Percentiles rank a stretch among this genome's conserved stretches.
Evolutionary conservation across 2,113 vertebrate genomes (phyloP).

Genomic region (Empidonax alnorum): DNA sequence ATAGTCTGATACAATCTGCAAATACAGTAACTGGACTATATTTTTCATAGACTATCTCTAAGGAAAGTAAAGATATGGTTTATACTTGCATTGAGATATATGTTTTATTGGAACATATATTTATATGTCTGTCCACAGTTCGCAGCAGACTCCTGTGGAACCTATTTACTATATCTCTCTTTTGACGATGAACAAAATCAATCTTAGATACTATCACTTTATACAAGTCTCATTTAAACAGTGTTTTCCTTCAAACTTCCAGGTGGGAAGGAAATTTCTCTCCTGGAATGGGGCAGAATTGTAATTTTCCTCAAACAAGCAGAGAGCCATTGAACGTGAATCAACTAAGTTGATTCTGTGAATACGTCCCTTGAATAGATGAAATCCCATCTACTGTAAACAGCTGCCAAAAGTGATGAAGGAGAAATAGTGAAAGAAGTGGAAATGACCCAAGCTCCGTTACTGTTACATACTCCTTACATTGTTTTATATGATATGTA

Average conservation of each 20-base stretch:
- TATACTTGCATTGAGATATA: background rate
- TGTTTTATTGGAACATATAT: background rate
- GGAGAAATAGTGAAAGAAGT: background rate
- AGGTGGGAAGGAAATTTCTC: background rate
- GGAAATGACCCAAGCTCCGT: background rate
- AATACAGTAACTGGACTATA: background rate
- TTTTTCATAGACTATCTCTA: background rate
- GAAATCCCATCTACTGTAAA: background rate
- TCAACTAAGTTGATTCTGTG: background rate
- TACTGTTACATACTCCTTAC: background rate
- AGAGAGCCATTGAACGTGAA: background rate
- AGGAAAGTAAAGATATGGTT: background rate
- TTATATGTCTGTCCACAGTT: background rate
- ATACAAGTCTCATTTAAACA: background rate
- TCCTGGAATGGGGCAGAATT: background rate
- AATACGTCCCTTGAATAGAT: background rate
- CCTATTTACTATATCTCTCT: background rate
- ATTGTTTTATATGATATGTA: background rate
- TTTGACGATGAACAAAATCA: background rate
- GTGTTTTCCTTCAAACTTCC: background rate
- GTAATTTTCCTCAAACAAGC: background rate
- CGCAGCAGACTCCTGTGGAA: background rate
- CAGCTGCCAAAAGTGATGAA: background rate
- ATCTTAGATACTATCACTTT: background rate
- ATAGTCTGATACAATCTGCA: background rate